phyloP scores from a whole-genome alignment of 2,797 vertebrate species.

The Furcifer pardalis region DNA sequence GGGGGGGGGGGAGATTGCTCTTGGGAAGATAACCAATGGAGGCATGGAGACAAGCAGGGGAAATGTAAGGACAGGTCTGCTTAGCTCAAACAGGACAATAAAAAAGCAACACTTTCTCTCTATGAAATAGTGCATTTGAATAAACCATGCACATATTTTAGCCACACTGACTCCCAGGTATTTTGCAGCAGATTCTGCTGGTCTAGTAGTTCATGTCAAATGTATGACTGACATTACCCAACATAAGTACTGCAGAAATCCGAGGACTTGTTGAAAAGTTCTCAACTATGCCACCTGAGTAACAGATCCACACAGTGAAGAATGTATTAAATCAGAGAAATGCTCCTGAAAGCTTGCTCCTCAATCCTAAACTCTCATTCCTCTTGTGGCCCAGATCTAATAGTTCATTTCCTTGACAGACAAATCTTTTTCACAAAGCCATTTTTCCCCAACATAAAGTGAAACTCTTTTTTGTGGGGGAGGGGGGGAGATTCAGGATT shows the following conservation, averaged over 20 bases:
- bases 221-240: not conserved
- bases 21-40: not conserved
- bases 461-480: too few species aligned
- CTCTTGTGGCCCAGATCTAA: not conserved
- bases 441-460: not conserved
- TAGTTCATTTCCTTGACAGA: not conserved
- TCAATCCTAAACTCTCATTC: not conserved
- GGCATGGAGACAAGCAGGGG: not conserved
- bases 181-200: not conserved
- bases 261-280: not conserved
- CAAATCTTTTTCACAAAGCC: not conserved
- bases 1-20: not conserved
- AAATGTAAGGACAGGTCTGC: not conserved
- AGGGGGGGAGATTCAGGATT: too few species aligned
- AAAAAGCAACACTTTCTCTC: not conserved
- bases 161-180: not conserved
- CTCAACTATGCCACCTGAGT: not conserved
- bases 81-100: too few species aligned
- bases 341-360: not conserved
- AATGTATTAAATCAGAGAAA: not conserved
- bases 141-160: not conserved
- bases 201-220: not conserved
- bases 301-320: not conserved
- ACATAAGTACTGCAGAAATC: not conserved
- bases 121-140: not conserved